Percentiles rank a stretch among this genome's conserved stretches.
phyloP scores from a whole-genome alignment of 2,888 invertebrate species.

The Acleris cristana region DNA sequence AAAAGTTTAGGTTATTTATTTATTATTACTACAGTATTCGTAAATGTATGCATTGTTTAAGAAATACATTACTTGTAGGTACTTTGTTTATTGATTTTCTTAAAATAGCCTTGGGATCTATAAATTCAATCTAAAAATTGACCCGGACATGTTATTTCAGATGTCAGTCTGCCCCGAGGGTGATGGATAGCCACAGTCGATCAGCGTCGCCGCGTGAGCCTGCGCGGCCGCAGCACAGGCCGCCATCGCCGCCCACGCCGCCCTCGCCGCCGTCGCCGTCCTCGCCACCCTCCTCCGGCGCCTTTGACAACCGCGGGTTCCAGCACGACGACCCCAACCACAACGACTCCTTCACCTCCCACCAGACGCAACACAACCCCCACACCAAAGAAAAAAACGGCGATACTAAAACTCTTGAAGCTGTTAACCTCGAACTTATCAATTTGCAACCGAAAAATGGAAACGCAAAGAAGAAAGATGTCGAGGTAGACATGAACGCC shows the following conservation, averaged over 20 bases:
- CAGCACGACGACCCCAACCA: constrained; percentile 76
- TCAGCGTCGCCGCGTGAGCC: constrained; percentile 81
- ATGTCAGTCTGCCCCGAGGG: constrained; percentile 81
- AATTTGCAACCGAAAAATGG: constrained; percentile 87
- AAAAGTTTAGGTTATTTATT: too few relatives aligned
- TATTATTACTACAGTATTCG: too few relatives aligned
- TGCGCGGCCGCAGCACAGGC: constrained; percentile 74
- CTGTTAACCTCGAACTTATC: constrained; percentile 91
- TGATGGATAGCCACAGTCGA: constrained; percentile 80
- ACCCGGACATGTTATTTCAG: constrained; percentile 52
- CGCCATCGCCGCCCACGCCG: constrained; percentile 68
- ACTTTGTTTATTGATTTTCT: too few relatives aligned
- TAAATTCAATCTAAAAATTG: too few relatives aligned
- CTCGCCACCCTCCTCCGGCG: constrained; percentile 42
- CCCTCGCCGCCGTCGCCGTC: constrained; percentile 55
- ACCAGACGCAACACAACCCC: constrained; percentile 67
- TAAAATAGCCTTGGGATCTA: too few relatives aligned
- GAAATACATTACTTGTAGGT: too few relatives aligned
- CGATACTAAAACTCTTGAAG: constrained; percentile 84
- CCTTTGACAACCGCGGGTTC: constrained; percentile 78
- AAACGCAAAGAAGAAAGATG: constrained; percentile 86
- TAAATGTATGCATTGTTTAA: too few relatives aligned
- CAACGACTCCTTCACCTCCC: constrained; percentile 79
- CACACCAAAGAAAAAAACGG: constrained; percentile 73
- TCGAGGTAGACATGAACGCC: constrained; percentile 85